Evolutionary conservation across 2,888 invertebrate genomes (phyloP).

Genomic region (Lithophane socia): DNA sequence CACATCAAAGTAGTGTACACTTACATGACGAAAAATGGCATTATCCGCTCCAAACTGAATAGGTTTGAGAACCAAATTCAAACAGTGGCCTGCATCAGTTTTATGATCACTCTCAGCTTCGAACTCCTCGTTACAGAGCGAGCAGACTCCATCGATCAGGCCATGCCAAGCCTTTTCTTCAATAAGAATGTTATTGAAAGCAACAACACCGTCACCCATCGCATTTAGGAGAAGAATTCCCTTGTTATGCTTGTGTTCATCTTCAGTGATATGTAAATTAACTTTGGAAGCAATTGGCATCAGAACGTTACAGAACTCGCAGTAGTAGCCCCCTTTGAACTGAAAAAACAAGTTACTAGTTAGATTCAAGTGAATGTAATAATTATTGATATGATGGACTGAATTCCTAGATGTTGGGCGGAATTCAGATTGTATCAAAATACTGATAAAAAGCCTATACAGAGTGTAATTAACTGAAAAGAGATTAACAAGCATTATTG

Average conservation of each 20-base stretch:
- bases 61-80: constrained; percentile 76
- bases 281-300: constrained; percentile 74
- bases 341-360: constrained; percentile 54
- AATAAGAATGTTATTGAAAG: constrained; percentile 73
- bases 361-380: not conserved
- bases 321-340: constrained; percentile 81
- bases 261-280: constrained; percentile 74
- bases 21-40: constrained; percentile 75
- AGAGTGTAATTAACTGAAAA: too few species aligned
- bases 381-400: not conserved
- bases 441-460: not conserved
- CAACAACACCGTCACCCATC: constrained; percentile 65
- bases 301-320: constrained; percentile 77
- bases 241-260: constrained; percentile 71
- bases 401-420: not conserved
- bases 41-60: constrained; percentile 70
- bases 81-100: constrained; percentile 69
- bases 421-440: not conserved
- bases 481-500: too few species aligned
- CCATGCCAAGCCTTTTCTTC: constrained; percentile 79
- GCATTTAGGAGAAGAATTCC: constrained; percentile 63
- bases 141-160: constrained; percentile 74
- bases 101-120: constrained; percentile 73
- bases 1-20: constrained; percentile 17
- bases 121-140: constrained; percentile 77